Conservation (phyloP, 2,797 vertebrate genomes). For the Phrynocephalus forsythii region DNA sequence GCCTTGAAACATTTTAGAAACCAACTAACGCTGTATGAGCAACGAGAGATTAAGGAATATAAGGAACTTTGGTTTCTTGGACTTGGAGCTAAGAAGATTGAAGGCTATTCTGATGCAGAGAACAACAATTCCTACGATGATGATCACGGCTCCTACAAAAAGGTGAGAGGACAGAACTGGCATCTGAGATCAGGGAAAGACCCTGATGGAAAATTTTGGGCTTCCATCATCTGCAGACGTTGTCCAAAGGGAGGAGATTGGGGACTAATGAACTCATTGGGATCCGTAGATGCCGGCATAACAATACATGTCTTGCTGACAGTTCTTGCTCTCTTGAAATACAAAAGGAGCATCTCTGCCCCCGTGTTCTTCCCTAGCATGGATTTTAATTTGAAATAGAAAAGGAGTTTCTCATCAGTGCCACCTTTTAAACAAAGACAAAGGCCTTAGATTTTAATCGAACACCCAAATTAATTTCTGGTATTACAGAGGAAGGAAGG, state of each 20-base stretch:
- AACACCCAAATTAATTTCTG: neutral
- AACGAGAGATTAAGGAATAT: conserved; percentile 92
- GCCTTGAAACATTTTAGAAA: conserved; percentile 90
- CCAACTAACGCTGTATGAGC: conserved; percentile 88
- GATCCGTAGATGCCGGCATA: neutral
- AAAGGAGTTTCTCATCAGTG: too few species aligned
- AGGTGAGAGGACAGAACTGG: conserved; percentile 78
- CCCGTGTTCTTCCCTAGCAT: neutral
- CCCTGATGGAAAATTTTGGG: conserved; percentile 3
- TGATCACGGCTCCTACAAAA: conserved; percentile 91
- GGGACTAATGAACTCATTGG: neutral
- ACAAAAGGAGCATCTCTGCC: neutral
- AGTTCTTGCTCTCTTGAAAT: neutral
- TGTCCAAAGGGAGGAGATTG: conserved; percentile 17
- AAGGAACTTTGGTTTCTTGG: conserved; percentile 93
- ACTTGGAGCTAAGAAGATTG: conserved; percentile 90
- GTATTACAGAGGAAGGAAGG: neutral
- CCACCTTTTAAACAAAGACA: neutral
- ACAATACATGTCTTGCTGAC: neutral
- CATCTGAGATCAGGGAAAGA: neutral
- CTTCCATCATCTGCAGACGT: conserved; percentile 4
- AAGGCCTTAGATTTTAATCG: neutral
- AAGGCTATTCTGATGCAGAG: conserved; percentile 81
- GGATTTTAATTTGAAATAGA: neutral
- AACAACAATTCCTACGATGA: conserved; percentile 91